Conservation (phyloP, 2,113 vertebrate species). For the Misgurnus anguillicaudatus region DNA sequence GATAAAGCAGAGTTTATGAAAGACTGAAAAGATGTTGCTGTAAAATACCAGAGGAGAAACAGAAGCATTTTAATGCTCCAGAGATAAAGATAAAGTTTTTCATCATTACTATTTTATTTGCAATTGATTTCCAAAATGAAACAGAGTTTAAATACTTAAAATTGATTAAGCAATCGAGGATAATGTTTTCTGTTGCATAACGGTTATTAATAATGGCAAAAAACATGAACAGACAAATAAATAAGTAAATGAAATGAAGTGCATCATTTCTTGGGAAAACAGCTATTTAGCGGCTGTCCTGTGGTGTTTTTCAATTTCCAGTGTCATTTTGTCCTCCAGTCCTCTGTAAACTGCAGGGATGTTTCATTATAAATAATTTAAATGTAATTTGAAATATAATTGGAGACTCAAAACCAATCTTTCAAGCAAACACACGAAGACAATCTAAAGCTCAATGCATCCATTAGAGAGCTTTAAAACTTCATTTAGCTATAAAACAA, state of each 20-base stretch:
- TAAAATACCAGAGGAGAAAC: too few relatives aligned
- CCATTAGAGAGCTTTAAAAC: conserved; percentile 9
- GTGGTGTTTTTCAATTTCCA: conserved; percentile 26
- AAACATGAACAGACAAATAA: background rate
- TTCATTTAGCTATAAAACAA: background rate
- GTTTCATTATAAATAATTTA: conserved; percentile 41
- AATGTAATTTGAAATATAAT: conserved; percentile 40
- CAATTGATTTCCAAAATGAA: background rate
- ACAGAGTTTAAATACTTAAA: background rate
- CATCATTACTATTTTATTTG: background rate
- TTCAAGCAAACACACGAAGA: background rate
- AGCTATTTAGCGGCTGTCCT: background rate
- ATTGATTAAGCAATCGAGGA: background rate
- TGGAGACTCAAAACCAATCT: conserved; percentile 17
- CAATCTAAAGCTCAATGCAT: background rate
- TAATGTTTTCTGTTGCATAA: background rate
- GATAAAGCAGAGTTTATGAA: too few relatives aligned
- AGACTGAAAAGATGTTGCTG: too few relatives aligned
- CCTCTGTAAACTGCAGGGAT: conserved; percentile 25
- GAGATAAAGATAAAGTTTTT: background rate
- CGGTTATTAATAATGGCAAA: background rate
- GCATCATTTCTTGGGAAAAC: conserved; percentile 17
- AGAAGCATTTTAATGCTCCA: too few relatives aligned
- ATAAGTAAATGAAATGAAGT: too few relatives aligned
- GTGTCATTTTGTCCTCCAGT: conserved; percentile 15